Evolutionary conservation across 2,888 invertebrate genomes (phyloP).

Genomic region (Trypoxylon attenuatum): DNA sequence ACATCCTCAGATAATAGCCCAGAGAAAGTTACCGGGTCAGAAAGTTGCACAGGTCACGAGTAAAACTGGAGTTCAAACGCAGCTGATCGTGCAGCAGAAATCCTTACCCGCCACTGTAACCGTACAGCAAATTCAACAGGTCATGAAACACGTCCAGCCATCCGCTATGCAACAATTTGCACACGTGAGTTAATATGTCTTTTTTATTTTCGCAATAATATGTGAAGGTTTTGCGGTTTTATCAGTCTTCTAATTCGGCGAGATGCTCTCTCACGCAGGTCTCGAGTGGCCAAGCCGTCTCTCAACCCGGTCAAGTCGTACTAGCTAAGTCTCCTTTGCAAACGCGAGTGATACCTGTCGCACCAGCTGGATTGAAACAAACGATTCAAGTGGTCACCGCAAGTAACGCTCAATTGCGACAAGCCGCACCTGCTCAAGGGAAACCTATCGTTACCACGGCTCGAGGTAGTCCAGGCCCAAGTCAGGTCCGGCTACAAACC

Average conservation of each 20-base stretch:
- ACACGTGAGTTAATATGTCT: conserved; percentile 62
- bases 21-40: conserved; percentile 78
- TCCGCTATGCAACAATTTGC: conserved; percentile 70
- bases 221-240: background rate
- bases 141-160: conserved; percentile 80
- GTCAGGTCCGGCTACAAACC: conserved; percentile 79
- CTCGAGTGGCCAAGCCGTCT: conserved; percentile 74
- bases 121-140: conserved; percentile 85
- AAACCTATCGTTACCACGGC: conserved; percentile 73
- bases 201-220: background rate
- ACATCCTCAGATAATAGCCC: conserved; percentile 77
- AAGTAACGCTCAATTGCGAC: conserved; percentile 73
- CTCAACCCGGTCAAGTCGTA: conserved; percentile 78
- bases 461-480: conserved; percentile 75
- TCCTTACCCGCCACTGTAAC: conserved; percentile 80
- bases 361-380: conserved; percentile 77
- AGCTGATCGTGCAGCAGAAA: conserved; percentile 83
- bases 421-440: conserved; percentile 65
- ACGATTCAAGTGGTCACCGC: conserved; percentile 77
- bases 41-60: conserved; percentile 78
- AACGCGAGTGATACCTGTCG: conserved; percentile 81
- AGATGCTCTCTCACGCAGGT: conserved; percentile 49
- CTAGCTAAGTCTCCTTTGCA: conserved; percentile 78
- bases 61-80: conserved; percentile 78
- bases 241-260: background rate